Base-by-base conservation (phyloP, 2,113 vertebrate species). In the Egretta garzetta region DNA sequence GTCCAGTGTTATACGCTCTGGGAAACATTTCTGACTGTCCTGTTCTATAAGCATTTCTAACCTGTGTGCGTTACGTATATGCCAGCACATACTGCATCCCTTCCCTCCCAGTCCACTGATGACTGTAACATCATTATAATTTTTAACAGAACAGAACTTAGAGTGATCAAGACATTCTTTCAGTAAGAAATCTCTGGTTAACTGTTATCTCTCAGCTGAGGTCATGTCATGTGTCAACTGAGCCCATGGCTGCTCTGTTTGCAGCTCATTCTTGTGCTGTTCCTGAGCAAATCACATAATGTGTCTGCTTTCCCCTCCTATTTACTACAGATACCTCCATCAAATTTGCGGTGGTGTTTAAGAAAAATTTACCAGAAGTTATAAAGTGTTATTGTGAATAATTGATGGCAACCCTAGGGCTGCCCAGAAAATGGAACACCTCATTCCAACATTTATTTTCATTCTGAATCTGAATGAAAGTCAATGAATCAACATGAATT, bases 401-500 rank as follows among this genome's bases (percentile, higher is more conserved):
- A 67, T 28, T 80, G 49, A 85, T 58, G 56, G 16, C 8, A 67
- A 47, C 30, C 13, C 22, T 19, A 64, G 35, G 35, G 58, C 77
- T 86, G 90, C 50, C 55, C 81, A 53, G 84, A 64, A 88, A 88
- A 62, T 3, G 12, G 66, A 88, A 66, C 43, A 22, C 23, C 84
- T 74, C 64, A 70, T 83, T 83, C 53, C 71, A 88, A 76, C 28
- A 70, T n/a, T 33, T 80, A 76, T 53, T 94, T 88, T 50, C 22
- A 43, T 70, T 90, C 82, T 41, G 74, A 82, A 55, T 35, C 70
- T 2, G 12, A 80, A 77, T 62, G 50, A 55, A 90, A 90, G 67
- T 41, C 75, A 83, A 30, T 64, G 33, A 79, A 91, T 91, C 94
- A 93, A 87, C 90, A 87, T 70, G 28, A 90, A 85, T n/a, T 64